Percentiles rank a stretch among this genome's conserved stretches.
Conservation (phyloP, 1,140 invertebrate species). For the Penaeus indicus region DNA sequence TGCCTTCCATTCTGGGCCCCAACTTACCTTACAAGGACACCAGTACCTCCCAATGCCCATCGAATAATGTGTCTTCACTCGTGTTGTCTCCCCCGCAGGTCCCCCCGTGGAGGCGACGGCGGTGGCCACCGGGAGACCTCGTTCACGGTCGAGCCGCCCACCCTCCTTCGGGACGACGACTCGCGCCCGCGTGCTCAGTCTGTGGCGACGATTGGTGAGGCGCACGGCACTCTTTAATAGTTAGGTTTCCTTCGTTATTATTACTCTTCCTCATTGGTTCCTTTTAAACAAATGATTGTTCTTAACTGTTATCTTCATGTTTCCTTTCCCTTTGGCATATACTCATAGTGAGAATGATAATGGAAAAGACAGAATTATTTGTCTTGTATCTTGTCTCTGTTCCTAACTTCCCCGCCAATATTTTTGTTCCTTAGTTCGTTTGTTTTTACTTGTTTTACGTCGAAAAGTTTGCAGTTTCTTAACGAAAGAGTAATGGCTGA, state of each 20-base stretch:
- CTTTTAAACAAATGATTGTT: not conserved
- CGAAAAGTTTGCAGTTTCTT: too few species aligned
- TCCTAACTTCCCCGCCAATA: not conserved
- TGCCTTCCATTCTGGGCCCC: too few species aligned
- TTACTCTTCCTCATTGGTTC: not conserved
- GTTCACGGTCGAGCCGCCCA: slow-evolving; percentile 41
- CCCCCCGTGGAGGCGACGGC: slow-evolving; percentile 23
- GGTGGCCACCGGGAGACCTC: slow-evolving; percentile 34
- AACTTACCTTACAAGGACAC: too few species aligned
- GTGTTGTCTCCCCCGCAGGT: slow-evolving; percentile 2
- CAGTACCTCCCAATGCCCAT: too few species aligned
- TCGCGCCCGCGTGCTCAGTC: slow-evolving; percentile 33
- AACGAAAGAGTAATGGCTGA: too few species aligned
- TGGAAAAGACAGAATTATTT: not conserved
- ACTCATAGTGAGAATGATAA: too few species aligned
- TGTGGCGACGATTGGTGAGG: slow-evolving; percentile 52
- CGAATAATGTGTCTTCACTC: too few species aligned
- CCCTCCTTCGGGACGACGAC: slow-evolving; percentile 40
- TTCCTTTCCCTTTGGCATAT: too few species aligned
- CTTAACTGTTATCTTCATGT: not conserved
- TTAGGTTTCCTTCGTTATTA: slow-evolving; percentile 42
- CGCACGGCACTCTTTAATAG: slow-evolving; percentile 56
- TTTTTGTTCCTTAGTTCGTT: too few species aligned
- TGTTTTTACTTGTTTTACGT: too few species aligned
- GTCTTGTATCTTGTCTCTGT: not conserved